These are phyloP conservation scores for Telenomus remus DNA, from an alignment of 1,140 invertebrate genomes.

Conservation along the genomic window DNA sequence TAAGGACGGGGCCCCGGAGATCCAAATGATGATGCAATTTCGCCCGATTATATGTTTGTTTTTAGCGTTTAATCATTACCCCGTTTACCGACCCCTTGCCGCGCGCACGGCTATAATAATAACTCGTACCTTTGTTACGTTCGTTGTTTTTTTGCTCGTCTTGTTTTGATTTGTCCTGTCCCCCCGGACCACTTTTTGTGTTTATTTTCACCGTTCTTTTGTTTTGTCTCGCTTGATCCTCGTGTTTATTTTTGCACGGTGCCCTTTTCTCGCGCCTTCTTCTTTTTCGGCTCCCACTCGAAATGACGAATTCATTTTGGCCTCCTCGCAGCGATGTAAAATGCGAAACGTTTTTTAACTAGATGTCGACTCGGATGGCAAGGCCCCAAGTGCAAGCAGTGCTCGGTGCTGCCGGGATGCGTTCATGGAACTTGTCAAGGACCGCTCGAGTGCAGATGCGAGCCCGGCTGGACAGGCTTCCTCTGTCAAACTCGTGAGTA, in stretches of 20 bases:
- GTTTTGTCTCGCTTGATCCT: neutral
- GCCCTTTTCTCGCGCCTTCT: neutral
- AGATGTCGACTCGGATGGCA: constrained; percentile 89
- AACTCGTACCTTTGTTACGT: neutral
- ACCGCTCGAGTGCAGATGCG: constrained; percentile 89
- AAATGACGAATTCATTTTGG: constrained; percentile 32
- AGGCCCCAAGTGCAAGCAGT: constrained; percentile 86
- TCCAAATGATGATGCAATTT: constrained; percentile 49
- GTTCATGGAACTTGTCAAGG: constrained; percentile 88
- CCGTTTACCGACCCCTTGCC: neutral
- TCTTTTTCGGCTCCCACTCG: neutral
- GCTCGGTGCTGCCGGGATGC: constrained; percentile 86
- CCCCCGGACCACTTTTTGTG: neutral
- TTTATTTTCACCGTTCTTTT: neutral
- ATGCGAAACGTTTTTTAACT: constrained; percentile 44
- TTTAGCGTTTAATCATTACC: constrained; percentile 41
- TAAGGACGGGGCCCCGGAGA: constrained; percentile 22
- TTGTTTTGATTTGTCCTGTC: constrained; percentile 1
- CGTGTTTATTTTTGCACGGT: constrained; percentile 2
- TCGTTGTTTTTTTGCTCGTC: no score
- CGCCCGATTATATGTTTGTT: constrained; percentile 47
- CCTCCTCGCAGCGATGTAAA: constrained; percentile 19
- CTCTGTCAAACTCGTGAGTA: constrained; percentile 90
- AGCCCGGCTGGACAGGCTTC: constrained; percentile 90
- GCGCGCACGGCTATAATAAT: neutral